Conservation (phyloP, 2,797 vertebrate genomes). For the Enteromius anoplus region DNA sequence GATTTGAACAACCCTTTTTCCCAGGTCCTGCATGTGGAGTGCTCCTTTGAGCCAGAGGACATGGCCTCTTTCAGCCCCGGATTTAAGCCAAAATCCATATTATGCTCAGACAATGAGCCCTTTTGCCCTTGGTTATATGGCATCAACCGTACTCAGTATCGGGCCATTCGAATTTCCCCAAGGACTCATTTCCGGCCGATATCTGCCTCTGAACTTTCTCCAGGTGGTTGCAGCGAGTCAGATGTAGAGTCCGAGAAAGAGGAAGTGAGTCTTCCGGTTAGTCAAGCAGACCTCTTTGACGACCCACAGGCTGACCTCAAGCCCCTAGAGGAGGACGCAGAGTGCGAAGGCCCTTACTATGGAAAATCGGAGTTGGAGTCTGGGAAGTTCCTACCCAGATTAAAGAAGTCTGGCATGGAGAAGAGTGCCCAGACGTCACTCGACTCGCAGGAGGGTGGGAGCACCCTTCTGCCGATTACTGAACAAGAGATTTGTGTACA, state of each 20-base stretch:
- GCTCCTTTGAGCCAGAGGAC: conserved; percentile 97
- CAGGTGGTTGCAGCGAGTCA: conserved; percentile 92
- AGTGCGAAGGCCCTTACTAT: conserved; percentile 96
- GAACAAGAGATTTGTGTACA: conserved; percentile 87
- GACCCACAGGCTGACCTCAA: conserved; percentile 97
- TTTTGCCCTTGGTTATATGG: conserved; percentile 91
- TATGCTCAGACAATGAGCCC: conserved; percentile 93
- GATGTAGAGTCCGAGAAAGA: conserved; percentile 98
- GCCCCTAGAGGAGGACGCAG: conserved; percentile 97
- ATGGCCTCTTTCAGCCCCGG: conserved; percentile 94
- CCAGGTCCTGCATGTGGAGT: conserved; percentile 98
- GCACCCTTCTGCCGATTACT: conserved; percentile 79
- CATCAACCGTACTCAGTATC: conserved; percentile 93
- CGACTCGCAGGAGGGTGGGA: conserved; percentile 95
- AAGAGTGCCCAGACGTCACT: conserved; percentile 99
- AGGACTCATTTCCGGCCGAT: conserved; percentile 99
- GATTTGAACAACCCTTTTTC: conserved; percentile 97
- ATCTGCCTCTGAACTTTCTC: conserved; percentile 96
- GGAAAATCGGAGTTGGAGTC: conserved; percentile 99
- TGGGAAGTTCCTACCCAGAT: conserved; percentile 94
- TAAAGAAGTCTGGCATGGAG: conserved; percentile 99
- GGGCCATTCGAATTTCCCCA: conserved; percentile 98
- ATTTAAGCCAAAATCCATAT: conserved; percentile 97
- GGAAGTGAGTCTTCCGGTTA: conserved; percentile 82
- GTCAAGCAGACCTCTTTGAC: conserved; percentile 88